Evolutionary conservation across 2,888 invertebrate species (phyloP).

Genomic region (Zaprionus lineosus): DNA sequence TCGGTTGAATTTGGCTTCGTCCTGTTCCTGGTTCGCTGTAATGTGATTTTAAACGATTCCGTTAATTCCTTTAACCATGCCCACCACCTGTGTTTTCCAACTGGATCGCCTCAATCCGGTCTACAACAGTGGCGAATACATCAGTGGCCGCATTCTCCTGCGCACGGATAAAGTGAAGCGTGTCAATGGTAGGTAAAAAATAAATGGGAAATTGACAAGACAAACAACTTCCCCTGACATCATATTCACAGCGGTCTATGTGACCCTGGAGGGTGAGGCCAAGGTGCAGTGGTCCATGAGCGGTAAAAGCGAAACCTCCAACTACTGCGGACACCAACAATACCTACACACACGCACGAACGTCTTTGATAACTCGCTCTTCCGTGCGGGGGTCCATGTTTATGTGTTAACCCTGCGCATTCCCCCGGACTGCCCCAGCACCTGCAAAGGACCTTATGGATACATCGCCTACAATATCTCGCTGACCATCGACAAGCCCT

Average conservation of each 20-base stretch:
- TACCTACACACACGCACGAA: constrained; percentile 77
- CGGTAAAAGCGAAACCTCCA: constrained; percentile 77
- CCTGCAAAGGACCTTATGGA: constrained; percentile 89
- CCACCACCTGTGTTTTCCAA: constrained; percentile 79
- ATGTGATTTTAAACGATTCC: constrained; percentile 31
- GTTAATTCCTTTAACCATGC: constrained; percentile 58
- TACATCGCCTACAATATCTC: constrained; percentile 90
- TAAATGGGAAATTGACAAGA: not conserved
- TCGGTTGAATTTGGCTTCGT: constrained; percentile 41
- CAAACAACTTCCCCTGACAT: constrained; percentile 1
- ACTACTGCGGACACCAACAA: constrained; percentile 79
- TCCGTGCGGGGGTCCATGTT: constrained; percentile 83
- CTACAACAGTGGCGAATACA: constrained; percentile 78
- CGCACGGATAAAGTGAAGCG: constrained; percentile 78
- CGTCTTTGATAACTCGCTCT: constrained; percentile 75
- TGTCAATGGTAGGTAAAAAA: constrained; percentile 71
- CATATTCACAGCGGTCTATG: constrained; percentile 70
- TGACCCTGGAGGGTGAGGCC: constrained; percentile 79
- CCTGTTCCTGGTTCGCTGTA: constrained; percentile 18
- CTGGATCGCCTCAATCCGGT: constrained; percentile 77
- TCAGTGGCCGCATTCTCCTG: constrained; percentile 75
- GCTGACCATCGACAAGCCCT: constrained; percentile 90
- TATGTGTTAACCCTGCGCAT: constrained; percentile 89
- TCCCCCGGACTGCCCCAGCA: constrained; percentile 87
- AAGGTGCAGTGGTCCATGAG: constrained; percentile 81